These are phyloP conservation scores for Crenichthys baileyi DNA, from an alignment of 2,797 vertebrate genomes.

Conservation along the genomic window DNA sequence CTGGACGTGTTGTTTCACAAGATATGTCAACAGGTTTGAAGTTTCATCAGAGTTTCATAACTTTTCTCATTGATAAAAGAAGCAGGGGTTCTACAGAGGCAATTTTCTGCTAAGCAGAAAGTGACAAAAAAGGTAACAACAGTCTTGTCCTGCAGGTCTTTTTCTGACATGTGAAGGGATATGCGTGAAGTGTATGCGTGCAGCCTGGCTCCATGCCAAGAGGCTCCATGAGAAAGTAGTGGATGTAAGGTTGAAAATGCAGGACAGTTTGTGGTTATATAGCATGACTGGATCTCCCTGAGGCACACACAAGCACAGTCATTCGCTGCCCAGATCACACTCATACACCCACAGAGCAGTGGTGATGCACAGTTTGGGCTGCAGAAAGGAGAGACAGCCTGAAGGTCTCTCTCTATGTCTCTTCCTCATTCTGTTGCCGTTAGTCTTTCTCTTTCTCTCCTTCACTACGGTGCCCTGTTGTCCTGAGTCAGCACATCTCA, in stretches of 20 bases:
- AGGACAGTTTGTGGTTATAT: constrained; percentile 46
- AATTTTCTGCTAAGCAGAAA: not conserved
- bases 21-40: not conserved
- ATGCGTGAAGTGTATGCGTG: not conserved
- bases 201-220: constrained; percentile 8
- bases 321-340: constrained; percentile 36
- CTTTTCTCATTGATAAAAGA: no score
- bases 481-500: constrained; percentile 77
- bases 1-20: not conserved
- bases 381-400: constrained; percentile 71
- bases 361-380: constrained; percentile 71
- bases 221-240: constrained; percentile 25
- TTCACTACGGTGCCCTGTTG: constrained; percentile 59
- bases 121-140: not conserved
- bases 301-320: constrained; percentile 52
- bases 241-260: constrained; percentile 35
- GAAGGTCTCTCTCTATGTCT: constrained; percentile 68
- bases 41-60: not conserved
- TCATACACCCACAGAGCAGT: constrained; percentile 23
- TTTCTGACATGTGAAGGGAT: not conserved
- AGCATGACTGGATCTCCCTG: constrained; percentile 53
- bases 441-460: constrained; percentile 37
- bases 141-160: not conserved
- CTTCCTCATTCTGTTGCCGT: constrained; percentile 35
- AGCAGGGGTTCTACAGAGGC: no score